phyloP scores from a whole-genome alignment of 1,140 invertebrate genomes.

The Calliopsis andreniformis region DNA sequence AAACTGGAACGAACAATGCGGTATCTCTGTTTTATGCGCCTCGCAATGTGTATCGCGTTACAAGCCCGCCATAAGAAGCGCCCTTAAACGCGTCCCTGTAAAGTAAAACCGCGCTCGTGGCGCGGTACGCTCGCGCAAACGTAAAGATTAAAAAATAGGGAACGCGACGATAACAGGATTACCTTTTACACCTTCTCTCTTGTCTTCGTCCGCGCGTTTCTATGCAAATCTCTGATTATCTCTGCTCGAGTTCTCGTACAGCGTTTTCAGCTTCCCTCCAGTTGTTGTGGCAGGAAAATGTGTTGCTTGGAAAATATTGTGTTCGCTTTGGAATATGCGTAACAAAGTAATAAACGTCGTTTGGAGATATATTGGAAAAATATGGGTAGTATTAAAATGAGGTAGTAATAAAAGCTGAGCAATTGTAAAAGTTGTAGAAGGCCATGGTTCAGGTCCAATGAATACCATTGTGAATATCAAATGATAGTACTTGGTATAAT shows the following conservation, averaged over 20 bases:
- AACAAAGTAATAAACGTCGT: no score
- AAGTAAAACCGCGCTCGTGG: conserved; percentile 14
- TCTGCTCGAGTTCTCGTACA: background rate
- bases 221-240: background rate
- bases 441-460: no score
- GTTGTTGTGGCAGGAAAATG: no score
- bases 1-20: conserved; percentile 11
- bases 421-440: no score
- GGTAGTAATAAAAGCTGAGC: no score
- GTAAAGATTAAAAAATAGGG: conserved; percentile 16
- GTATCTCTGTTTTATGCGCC: background rate
- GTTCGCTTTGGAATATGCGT: no score
- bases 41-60: background rate
- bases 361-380: no score
- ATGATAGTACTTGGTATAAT: no score
- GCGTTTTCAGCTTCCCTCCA: no score
- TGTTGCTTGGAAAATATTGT: no score
- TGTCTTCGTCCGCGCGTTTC: background rate
- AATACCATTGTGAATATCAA: no score
- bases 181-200: background rate
- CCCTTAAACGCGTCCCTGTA: conserved; percentile 7
- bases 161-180: background rate
- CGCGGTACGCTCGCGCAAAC: background rate
- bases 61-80: background rate
- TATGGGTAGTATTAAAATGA: no score